Base-by-base conservation (phyloP, 2,113 vertebrate genomes). In the Nycticorax nycticorax region DNA sequence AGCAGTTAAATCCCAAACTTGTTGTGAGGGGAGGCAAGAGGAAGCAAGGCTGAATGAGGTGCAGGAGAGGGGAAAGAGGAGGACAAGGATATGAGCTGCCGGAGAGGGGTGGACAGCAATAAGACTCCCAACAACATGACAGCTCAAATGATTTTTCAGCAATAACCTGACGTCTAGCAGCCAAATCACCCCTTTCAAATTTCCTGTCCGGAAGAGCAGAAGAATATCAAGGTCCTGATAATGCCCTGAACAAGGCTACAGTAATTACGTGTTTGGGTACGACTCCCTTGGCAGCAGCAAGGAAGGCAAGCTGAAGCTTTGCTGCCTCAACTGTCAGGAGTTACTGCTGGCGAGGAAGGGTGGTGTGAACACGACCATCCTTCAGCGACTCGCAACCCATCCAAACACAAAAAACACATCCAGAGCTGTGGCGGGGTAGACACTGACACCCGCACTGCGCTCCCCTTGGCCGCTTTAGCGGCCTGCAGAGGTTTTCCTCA, bases 381-480 rank as follows among this genome's bases (percentile, higher is more conserved):
- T 95, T 67, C 80, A 93, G 81, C 2, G 6, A 96, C 35, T 43
- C n/a, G n/a, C 80, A 96, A 77, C 89, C 76, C 96, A 81, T 26
- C 73, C 91, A 93, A 96, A 96, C 79, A 77, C 62, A 74, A 88
- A 97, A 92, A 75, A 3, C 55, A 96, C 52, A 92, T 12, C 15
- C 37, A 85, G 59, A 75, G 48, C 43, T 0, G 2, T 16, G 37
- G 14, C 6, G 32, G 73, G 89, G 89, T 76, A 88, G 76, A 80
- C 93, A 86, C 78, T 7, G n/a, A 74, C 55, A 64, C 12, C 20
- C 1, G 2, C 1, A 4, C 9, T 16, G 3, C 1, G 1, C 39
- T 68, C 22, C 35, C 41, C 62, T 8, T 33, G 35, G 62, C 33
- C 74, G 47, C 32, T 27, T 59, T 33, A 75, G 71, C 1, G 0